Evolutionary conservation across 2,888 invertebrate species (phyloP).

Genomic region (Parnassius glacialis): DNA sequence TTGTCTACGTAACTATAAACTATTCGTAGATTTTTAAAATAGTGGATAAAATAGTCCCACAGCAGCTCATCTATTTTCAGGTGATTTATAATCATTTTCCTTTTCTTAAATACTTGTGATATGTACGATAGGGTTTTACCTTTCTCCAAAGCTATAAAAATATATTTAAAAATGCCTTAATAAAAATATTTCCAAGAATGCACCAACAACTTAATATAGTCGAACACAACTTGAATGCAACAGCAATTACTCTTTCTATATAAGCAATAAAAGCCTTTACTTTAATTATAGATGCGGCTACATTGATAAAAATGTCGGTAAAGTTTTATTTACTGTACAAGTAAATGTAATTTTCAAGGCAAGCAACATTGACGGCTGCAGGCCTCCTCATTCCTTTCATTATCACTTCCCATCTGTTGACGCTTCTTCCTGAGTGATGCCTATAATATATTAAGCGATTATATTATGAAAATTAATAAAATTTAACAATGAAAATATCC

Average conservation of each 20-base stretch:
- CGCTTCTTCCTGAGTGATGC: constrained; percentile 18
- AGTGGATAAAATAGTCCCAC: constrained; percentile 4
- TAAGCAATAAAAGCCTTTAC: constrained; percentile 23
- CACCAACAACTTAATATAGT: constrained; percentile 20
- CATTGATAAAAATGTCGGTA: constrained; percentile 26
- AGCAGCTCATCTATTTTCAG: background rate
- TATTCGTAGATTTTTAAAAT: constrained; percentile 12
- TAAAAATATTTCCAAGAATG: too few relatives aligned
- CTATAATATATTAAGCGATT: background rate
- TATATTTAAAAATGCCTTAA: too few relatives aligned
- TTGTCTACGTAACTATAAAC: constrained; percentile 15
- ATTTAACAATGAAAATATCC: too few relatives aligned
- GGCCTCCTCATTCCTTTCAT: constrained; percentile 48
- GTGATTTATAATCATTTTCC: background rate
- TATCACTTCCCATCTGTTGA: constrained; percentile 26
- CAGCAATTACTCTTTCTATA: constrained; percentile 20
- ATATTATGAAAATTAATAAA: too few relatives aligned
- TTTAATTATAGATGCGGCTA: constrained; percentile 24
- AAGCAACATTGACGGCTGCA: constrained; percentile 33
- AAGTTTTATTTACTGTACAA: constrained; percentile 21
- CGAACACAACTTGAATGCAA: constrained; percentile 12
- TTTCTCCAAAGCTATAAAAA: too few relatives aligned
- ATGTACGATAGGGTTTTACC: too few relatives aligned
- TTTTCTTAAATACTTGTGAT: too few relatives aligned
- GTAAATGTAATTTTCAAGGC: constrained; percentile 28